Evolutionary conservation across 92 coral and sea anemone species (phyloP), one percentile per base, ranked within the genome.

Genomic region (Diadumene lineata): DNA sequence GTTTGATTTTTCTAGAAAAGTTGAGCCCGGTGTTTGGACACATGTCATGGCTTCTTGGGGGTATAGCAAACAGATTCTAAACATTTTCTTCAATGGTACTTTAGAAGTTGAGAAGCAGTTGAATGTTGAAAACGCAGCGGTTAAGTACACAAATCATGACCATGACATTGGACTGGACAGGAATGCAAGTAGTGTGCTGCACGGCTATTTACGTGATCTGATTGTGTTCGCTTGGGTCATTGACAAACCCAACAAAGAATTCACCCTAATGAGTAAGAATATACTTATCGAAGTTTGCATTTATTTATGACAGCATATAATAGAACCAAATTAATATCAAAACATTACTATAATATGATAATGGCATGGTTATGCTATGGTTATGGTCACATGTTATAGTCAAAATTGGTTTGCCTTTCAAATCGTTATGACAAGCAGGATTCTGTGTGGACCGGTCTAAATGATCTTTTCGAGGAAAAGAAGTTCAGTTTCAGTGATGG

Each of bases 131-230:
- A 11, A 58, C 29, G 31, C 8, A 58, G 28, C 15, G 0, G 63
- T 70, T 1, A 30, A 9, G 62, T 13, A 2, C 1, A 70, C 50
- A 9, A 11, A 23, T 27, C 75, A 51, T 7, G 21, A 28, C 0
- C n/a, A 28, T 29, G 46, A 70, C n/a, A 51, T 70, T 26, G 75
- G 75, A 29, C 75, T 70, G 7, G 43, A 70, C 21, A 51, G 63
- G n/a, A 70, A 50, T 22, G 18, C 8, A 17, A 70, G 75, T 70
- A 55, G 22, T 6, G 75, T 70, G 23, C 53, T 70, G 23, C 64
- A 70, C 22, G 75, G 63, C 11, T 70, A 70, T 32, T 16, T 70
- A 55, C 28, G 75, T 50, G 75, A 70, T 9, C 64, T 70, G 44
- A 34, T 64, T 29, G 62, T 70, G 11, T 70, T 50, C 60, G 11